Evolutionary conservation across 2,888 invertebrate species (phyloP), one percentile per base, ranked within the genome.

Genomic region (Acanthopleura granulata): DNA sequence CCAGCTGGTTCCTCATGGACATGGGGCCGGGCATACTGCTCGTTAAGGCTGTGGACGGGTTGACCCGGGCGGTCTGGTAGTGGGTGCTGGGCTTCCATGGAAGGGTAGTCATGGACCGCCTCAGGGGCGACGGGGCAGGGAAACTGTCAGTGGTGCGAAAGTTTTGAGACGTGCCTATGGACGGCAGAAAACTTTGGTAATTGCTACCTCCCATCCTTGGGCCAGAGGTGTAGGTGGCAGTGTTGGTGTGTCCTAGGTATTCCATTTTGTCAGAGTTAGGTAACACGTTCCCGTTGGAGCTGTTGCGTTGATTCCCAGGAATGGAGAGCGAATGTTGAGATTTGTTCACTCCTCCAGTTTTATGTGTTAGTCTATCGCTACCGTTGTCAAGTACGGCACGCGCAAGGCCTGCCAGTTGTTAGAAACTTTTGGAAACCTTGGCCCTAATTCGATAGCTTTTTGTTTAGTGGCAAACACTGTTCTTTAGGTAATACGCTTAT

Each of bases 121-220:
- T 81, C n/a, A 91, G 84, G 11, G 89, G 90, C 15, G 89, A 88
- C 6, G 90, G 89, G n/a, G 89, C 89, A 6, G 89, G 88, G 79
- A 87, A 89, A 25, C 88, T 88, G 78, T 90, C 90, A 78, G 85
- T 86, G 70, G 84, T 81, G 81, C 86, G 88, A 81, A 86, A 89
- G 49, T 85, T 83, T 80, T 89, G 95, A 95, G 93, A 93, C 84
- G 95, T 95, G 90, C 94, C 94, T 87, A 91, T 92, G 91, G 92
- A 91, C 18, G 93, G 94, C 82, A 93, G 93, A 62, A 92, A 94
- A 72, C 89, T 88, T 30, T 87, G 94, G 22, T 57, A 57, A 22
- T 57, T 57, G 70, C 79, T 76, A 49, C 85, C 81, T 4, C 84
- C 87, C 49, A 86, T 79, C 71, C 87, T 81, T 12, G 90, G 89